These are phyloP conservation scores for Otolemur garnettii DNA, from an alignment of 2,113 vertebrate species.

Conservation along the genomic window DNA sequence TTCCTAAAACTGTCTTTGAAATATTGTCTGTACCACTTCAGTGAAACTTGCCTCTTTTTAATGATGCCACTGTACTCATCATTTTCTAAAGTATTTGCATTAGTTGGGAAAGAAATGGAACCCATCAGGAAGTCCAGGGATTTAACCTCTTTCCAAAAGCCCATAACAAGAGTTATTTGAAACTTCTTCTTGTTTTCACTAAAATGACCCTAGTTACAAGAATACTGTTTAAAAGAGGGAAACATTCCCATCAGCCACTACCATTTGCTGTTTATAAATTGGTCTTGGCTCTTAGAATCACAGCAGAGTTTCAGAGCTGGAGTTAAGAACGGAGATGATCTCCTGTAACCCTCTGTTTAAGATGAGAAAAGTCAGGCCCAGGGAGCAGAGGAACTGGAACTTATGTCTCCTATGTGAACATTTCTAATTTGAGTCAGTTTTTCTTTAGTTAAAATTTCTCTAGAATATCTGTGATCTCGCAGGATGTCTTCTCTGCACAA, in stretches of 20 bases:
- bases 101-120: conserved; percentile 38
- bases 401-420: neutral
- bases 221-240: neutral
- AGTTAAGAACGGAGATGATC: neutral
- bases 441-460: neutral
- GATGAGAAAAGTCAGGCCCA: neutral
- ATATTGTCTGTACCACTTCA: neutral
- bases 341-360: neutral
- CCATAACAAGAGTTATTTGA: neutral
- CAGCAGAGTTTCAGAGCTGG: neutral
- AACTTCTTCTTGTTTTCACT: neutral
- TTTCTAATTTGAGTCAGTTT: conserved; percentile 12
- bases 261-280: neutral
- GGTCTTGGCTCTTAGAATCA: neutral
- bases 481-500: neutral
- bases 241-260: neutral
- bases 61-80: neutral
- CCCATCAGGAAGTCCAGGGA: neutral
- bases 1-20: conserved; percentile 29
- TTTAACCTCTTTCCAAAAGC: conserved; percentile 21
- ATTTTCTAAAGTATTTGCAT: conserved; percentile 31
- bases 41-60: conserved; percentile 23
- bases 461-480: neutral
- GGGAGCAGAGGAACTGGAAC: neutral
- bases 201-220: neutral